Base-by-base conservation (phyloP, 2,888 invertebrate species). In the Limenitis camilla region DNA sequence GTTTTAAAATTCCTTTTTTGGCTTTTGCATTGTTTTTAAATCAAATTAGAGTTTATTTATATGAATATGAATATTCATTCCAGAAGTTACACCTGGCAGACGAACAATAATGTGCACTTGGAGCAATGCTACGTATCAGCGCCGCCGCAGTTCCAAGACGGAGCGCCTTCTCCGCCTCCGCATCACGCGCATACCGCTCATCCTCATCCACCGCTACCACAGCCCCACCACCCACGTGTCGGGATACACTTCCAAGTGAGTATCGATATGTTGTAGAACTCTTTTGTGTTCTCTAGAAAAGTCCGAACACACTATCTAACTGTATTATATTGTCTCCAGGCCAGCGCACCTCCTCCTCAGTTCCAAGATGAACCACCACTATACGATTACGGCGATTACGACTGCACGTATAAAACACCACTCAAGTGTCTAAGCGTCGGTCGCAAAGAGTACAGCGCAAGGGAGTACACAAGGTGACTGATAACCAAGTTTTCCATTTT, bases 81-180 rank as follows among this genome's bases (percentile, higher is more conserved):
- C 43, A 57, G 57, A 19, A 49, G 55, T 35, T 52, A 57, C 49
- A 30, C 55, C 6, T 57, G 55, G 52, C 57, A 55, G 70, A 28
- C 71, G 66, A 53, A 75, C 68, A 58, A 66, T 62, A 58, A 52
- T 62, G 48, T 63, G 68, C 29, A 32, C 8, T 60, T 74, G 49
- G 78, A 81, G 50, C 68, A 68, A 66, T 83, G 80, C 71, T 79
- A 79, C 73, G 87, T 87, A 71, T 85, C 83, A 0, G 88, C 88
- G 30, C 86, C 87, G 28, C 85, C 85, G 7, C 87, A 88, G 77
- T 88, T 88, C 79, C 88, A 88, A 62, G 88, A 88, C 61, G 88
- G 88, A 43, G 88, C 82, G 38, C 84, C 83, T 41, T 76, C 78
- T 19, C 79, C 78, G 28, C 69, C 71, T 31, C 71, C 38, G 61